Evolutionary conservation across 2,888 invertebrate species (phyloP), one percentile per base, ranked within the genome.

Genomic region (Megaustenia siamemsis): DNA sequence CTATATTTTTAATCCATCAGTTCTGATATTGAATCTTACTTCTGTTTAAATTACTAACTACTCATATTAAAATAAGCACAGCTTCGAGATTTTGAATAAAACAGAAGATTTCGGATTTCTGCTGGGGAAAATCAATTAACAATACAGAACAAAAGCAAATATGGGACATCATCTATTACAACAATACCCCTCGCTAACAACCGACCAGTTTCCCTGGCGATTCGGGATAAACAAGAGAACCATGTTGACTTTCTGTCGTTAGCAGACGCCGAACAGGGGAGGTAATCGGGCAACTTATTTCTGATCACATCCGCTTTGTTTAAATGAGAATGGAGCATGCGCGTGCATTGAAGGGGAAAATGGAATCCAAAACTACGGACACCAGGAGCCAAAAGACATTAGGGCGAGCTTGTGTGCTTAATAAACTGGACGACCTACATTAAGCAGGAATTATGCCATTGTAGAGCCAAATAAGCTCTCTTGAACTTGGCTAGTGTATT

Each of bases 231-330:
- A 81, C 56, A 81, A 56, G 18, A 71, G 18, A 45, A 21, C 71
- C 71, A 56, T 81, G 81, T 81, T 81, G 81, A 81, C 81, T 81
- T 81, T 69, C 15, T 69, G 81, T 66, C 56, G 81, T 56, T 18
- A 18, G 71, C 71, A 56, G 66, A 71, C 71, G 69, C 28, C 43
- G 56, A 32, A 53, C 40, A 71, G 15, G 71, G 56, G 81, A 38
- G 28, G 81, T 81, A 81, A 81, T 81, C 71, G 56, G 28, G 43
- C 43, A 43, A 81, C 71, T 81, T 81, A 69, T 81, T 81, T 81
- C 81, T 81, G 71, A 71, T 77, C 83, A 68, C 68, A 83, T 75
- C 66, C 76, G n/a, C 43, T 75, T 75, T 82, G 63, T 63, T 40
- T 35, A 40, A 75, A 82, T 43, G 1, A 45, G 75, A 75, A 35